These are phyloP conservation scores for Trichogramma evanescens DNA, from an alignment of 2,888 invertebrate genomes.

Conservation along the genomic window DNA sequence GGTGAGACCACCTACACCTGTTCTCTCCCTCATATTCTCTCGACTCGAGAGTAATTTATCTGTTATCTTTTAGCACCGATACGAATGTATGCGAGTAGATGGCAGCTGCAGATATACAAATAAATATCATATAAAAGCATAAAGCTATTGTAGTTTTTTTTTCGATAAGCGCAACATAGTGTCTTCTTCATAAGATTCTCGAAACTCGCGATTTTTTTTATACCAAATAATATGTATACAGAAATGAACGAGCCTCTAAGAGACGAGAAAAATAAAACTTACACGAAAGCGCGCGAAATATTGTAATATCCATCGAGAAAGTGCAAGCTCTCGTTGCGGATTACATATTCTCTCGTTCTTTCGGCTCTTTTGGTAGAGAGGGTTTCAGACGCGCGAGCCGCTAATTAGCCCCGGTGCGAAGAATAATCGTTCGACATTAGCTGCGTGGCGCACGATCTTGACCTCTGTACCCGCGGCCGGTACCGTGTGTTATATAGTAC, in stretches of 20 bases:
- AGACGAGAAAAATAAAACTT: too few relatives aligned
- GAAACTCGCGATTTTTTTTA: too few relatives aligned
- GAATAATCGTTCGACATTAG: slow-evolving; percentile 29
- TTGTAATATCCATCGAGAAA: too few relatives aligned
- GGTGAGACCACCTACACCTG: slow-evolving; percentile 45
- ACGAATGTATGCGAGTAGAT: slow-evolving; percentile 21
- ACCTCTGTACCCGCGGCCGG: not conserved
- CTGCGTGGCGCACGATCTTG: slow-evolving; percentile 14
- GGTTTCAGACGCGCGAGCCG: slow-evolving; percentile 17
- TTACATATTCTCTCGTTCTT: too few relatives aligned
- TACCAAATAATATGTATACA: too few relatives aligned
- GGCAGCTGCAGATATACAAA: slow-evolving; percentile 30
- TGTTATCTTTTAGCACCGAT: slow-evolving; percentile 28
- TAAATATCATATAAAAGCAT: not conserved
- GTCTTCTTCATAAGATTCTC: too few relatives aligned
- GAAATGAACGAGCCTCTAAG: too few relatives aligned
- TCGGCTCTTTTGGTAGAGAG: not conserved
- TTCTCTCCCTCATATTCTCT: slow-evolving; percentile 12
- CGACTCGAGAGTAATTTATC: slow-evolving; percentile 31
- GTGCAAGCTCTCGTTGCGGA: too few relatives aligned
- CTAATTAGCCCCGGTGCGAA: slow-evolving; percentile 27
- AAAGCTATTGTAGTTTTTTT: too few relatives aligned
- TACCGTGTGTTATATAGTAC: not conserved
- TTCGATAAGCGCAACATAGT: too few relatives aligned
- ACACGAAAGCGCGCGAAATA: too few relatives aligned